phyloP scores from a whole-genome alignment of 2,797 vertebrate species.

The Oreonectes daqikongensis region DNA sequence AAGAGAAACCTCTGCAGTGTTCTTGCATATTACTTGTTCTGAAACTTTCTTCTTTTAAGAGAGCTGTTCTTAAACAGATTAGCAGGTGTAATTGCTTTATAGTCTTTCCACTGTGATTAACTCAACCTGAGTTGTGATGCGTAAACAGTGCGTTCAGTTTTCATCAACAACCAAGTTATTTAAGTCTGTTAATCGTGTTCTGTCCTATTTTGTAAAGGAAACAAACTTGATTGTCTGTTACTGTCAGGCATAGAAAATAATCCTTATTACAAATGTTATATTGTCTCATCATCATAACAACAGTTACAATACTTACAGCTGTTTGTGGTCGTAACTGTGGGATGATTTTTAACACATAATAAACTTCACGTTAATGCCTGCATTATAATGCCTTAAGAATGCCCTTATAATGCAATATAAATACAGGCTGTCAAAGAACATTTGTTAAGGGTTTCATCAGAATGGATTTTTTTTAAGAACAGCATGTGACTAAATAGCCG shows the following conservation, averaged over 20 bases:
- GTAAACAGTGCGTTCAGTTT: conserved; percentile 33
- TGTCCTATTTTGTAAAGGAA: conserved; percentile 23
- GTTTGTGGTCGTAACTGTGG: no score
- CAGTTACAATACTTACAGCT: no score
- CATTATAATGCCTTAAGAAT: no score
- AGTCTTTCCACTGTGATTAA: conserved; percentile 9
- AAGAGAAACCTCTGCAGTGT: conserved; percentile 12
- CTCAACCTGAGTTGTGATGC: neutral
- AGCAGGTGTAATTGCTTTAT: conserved; percentile 21
- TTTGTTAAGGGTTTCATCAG: conserved; percentile 40
- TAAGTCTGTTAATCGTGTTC: neutral
- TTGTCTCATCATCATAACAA: no score
- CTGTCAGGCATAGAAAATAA: conserved; percentile 14
- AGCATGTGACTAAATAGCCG: conserved; percentile 54
- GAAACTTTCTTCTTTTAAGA: conserved; percentile 4
- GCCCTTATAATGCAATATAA: no score
- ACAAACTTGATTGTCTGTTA: conserved; percentile 39
- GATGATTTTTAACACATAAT: no score
- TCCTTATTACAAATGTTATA: no score
- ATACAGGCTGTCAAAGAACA: conserved; percentile 2
- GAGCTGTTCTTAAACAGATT: conserved; percentile 16
- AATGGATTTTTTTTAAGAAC: no score
- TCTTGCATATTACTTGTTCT: conserved; percentile 2
- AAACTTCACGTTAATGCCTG: no score
- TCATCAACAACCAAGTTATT: conserved; percentile 37